A percentile compares a stretch with the other conserved stretches of the same genome.
phyloP scores from a whole-genome alignment of 2,888 invertebrate species.

The Papilio elwesi region DNA sequence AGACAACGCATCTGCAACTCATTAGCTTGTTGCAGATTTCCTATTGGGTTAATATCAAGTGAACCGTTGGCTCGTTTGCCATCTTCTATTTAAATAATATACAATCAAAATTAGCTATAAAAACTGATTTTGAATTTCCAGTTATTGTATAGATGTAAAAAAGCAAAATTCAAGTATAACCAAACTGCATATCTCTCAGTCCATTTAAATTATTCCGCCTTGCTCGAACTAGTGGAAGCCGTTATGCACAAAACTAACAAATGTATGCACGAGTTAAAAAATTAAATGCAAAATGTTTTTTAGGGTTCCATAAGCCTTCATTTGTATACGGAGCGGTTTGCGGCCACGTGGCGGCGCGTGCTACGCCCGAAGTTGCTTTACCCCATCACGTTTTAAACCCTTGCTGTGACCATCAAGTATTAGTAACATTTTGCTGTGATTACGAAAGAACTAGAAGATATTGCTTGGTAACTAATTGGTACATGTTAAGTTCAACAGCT shows the following conservation, averaged over 20 bases:
- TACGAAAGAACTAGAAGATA: constrained; percentile 7
- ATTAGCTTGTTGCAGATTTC: no score
- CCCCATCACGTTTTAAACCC: constrained; percentile 46
- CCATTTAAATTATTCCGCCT: constrained; percentile 60
- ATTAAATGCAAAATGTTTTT: constrained; percentile 61
- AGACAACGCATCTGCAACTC: no score
- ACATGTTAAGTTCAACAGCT: neutral
- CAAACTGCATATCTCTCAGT: constrained; percentile 31
- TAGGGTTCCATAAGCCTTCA: constrained; percentile 72
- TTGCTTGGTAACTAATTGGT: constrained; percentile 13
- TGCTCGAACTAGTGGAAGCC: constrained; percentile 50
- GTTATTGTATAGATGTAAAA: no score
- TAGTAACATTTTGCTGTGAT: constrained; percentile 28
- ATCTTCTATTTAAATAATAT: no score
- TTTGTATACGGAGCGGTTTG: constrained; percentile 75
- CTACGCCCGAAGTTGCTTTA: constrained; percentile 51
- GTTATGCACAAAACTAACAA: constrained; percentile 72
- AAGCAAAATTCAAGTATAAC: neutral
- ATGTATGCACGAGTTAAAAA: constrained; percentile 75
- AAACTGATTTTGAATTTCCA: no score
- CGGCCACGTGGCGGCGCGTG: constrained; percentile 73
- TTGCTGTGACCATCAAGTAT: constrained; percentile 41
- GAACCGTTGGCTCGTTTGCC: no score
- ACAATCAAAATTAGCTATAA: no score
- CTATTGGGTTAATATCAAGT: no score